Evolutionary conservation across 2,113 vertebrate genomes (phyloP), one percentile per base, ranked within the genome.

Genomic region (Philantomba maxwellii): DNA sequence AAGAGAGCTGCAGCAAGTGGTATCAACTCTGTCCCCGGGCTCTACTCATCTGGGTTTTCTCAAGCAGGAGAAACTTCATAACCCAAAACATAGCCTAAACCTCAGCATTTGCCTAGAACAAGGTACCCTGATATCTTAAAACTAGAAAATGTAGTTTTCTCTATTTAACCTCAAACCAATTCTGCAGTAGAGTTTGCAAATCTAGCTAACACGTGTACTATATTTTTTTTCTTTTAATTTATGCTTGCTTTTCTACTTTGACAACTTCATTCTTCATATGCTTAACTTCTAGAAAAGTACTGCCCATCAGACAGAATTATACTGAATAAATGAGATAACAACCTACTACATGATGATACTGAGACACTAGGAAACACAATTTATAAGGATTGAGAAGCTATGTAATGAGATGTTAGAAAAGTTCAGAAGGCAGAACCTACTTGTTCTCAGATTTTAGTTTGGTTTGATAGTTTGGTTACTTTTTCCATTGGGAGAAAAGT

Each of bases 321-420:
- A 43, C 23, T 43, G 70, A 75, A 75, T 43, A 73, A 88, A 70
- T 43, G 73, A 85, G 55, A 89, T 85, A 75, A 1, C 17, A 96
- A 64, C 15, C 14, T 55, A 93, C 49, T 19, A 53, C 5, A 13
- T 51, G 49, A 89, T 45, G 86, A 93, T 23, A 88, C 26, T 91
- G 80, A 82, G 91, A 75, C 17, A 60, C 12, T 26, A 97, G 28
- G 15, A 97, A 88, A 95, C 88, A 28, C 19, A 73, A 62, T 78
- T 26, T 60, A 43, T 85, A 70, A 49, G 45, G 19, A 60, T 14
- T 55, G 73, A 92, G 26, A 14, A 93, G 23, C 5, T 87, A 49
- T 5, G 25, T 77, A 23, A 55, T 8, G 49, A 90, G 39, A 36
- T 43, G 0, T 70, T 45, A 53, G 28, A 23, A 75, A 47, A 82